Base-by-base conservation (phyloP, 2,888 invertebrate genomes). In the Aphidoletes aphidimyza region DNA sequence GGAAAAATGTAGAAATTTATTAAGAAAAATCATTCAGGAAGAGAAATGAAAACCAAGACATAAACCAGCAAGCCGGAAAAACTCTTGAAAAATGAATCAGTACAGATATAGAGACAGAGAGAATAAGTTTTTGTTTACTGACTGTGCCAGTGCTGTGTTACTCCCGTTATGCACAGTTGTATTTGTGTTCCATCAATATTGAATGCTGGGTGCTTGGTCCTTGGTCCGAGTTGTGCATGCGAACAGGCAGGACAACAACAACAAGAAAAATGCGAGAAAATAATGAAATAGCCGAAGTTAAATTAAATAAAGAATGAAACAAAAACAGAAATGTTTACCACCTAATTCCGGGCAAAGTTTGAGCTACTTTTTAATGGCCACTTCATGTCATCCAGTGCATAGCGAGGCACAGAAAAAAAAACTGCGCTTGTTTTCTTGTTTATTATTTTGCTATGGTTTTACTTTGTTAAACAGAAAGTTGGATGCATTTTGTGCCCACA, bases 261-360 rank as follows among this genome's bases (percentile, higher is more conserved):
- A 6, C 22, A 22, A 54, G 54, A 54, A 54, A 2, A 54, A 54
- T 3, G 17, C 6, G 54, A n/a, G 22, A 54, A 54, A 22, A 54
- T n/a, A 54, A 54, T 54, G 54, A 22, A 54, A 54, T 54, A 22
- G 22, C 54, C 54, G 22, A 54, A 54, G 54, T 54, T 54, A 54
- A 54, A 54, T 54, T 54, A 54, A 54, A 54, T 54, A 54, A 54
- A 22, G 22, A 22, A 22, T 6, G 9, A 54, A 54, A 17, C 19
- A 47, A 54, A 54, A 54, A 22, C 22, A 54, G n/a, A 19, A 54
- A 1, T 22, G n/a, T 54, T 54, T 54, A 54, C 54, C 54, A 54
- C 54, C 54, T 54, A 54, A 54, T 54, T 54, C 54, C 54, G 54
- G 22, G 54, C 17, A 54, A 54, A 54, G 54, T 54, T 54, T 54